Evolutionary conservation across 2,113 vertebrate genomes (phyloP).

Genomic region (Anhinga rufa): DNA sequence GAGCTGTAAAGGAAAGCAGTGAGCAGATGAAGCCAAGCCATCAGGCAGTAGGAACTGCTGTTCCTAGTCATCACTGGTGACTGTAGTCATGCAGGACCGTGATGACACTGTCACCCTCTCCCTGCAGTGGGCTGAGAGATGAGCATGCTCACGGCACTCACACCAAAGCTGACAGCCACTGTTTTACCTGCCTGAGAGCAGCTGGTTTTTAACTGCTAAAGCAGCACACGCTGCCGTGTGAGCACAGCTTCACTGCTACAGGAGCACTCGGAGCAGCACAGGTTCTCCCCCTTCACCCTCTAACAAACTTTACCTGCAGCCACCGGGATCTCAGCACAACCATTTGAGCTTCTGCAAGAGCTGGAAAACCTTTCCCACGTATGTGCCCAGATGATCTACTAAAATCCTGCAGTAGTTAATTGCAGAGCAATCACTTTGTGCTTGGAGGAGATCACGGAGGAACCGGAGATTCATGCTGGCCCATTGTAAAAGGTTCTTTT

Average conservation of each 20-base stretch:
- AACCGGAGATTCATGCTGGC: neutral
- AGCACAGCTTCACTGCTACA: neutral
- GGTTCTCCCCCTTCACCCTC: neutral
- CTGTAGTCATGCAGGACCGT: no score
- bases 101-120: neutral
- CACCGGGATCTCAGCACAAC: neutral
- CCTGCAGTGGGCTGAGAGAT: neutral
- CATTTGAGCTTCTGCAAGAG: neutral
- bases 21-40: neutral
- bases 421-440: neutral
- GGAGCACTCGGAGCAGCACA: neutral
- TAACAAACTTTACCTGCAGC: neutral
- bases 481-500: neutral
- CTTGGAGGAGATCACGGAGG: neutral
- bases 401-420: neutral
- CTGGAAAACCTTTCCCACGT: neutral
- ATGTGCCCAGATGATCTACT: neutral
- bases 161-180: neutral
- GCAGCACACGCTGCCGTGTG: fast-evolving
- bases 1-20: neutral
- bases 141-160: neutral
- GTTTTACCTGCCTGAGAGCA: neutral
- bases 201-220: neutral
- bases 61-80: no score
- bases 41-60: neutral